Base-by-base conservation (phyloP, 92 coral and sea anemone species). In the Diadumene lineata region DNA sequence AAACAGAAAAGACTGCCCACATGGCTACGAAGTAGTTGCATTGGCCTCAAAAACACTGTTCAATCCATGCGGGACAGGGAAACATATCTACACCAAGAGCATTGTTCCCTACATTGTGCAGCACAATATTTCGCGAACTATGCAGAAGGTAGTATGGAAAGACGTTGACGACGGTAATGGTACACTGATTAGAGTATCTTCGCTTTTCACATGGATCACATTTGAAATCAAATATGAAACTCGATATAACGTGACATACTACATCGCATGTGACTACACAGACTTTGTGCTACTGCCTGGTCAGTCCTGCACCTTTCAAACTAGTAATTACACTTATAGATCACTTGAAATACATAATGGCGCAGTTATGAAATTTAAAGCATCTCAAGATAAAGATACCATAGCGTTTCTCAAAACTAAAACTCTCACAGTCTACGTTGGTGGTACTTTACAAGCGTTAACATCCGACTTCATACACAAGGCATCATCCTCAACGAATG, bases 11-110 rank as follows among this genome's bases (percentile, higher is more conserved):
- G 64, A 64, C 1, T 87, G 91, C 58, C 91, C 91, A 11, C 78
- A 74, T 38, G 78, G 76, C 2, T 80, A 63, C 64, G 74, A 80
- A 38, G 75, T 57, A 9, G 62, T 82, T 66, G 76, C 43, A 32
- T 56, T 68, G 67, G 83, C 82, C 7, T 87, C 91, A 18, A 34
- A 76, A 15, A 38, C 27, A 25, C 74, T 60, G 1, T 87, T 82
- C 71, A 87, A 87, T 33, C 91, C 87, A 16, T 87, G 91, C 64
- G 76, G 76, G 19, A 57, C 73, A 72, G 91, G 87, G 38, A 76
- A 82, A 64, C 82, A 78, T 19, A 24, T 64, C 2, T 82, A 67
- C 69, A 64, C 53, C 29, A 80, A 72, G 70, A 63, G 73, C 25
- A 73, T 48, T 64, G 63, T 63, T 46, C 55, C 85, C 18, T 80